These are phyloP conservation scores for Agrotis exclamationis DNA, from an alignment of 2,888 invertebrate genomes.

Conservation along the genomic window DNA sequence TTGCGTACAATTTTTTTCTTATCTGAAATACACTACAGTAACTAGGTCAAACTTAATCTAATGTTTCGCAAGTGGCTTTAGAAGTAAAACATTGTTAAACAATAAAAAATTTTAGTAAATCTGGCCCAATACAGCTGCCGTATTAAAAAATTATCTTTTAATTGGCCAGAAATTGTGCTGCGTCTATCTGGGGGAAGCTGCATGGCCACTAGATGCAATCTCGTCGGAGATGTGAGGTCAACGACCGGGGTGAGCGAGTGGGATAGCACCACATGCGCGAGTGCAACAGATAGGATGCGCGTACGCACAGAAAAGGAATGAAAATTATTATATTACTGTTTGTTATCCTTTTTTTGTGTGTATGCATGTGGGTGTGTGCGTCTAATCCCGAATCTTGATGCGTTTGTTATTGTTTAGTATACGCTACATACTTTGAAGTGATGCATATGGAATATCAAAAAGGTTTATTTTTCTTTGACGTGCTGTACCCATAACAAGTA, in stretches of 20 bases:
- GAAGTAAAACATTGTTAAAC: conserved; percentile 52
- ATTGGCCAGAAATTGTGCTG: conserved; percentile 87
- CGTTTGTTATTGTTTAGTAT: conserved; percentile 79
- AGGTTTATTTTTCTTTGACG: conserved; percentile 66
- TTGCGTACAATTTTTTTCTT: conserved; percentile 82
- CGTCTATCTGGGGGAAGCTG: conserved; percentile 89
- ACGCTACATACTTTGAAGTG: conserved; percentile 69
- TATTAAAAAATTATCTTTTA: conserved; percentile 81
- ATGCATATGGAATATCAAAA: conserved; percentile 77
- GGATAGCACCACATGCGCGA: conserved; percentile 78
- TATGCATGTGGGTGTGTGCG: conserved; percentile 73
- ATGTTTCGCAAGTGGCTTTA: conserved; percentile 74
- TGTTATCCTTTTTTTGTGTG: conserved; percentile 82
- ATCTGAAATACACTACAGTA: conserved; percentile 74
- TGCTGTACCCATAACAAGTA: conserved; percentile 58
- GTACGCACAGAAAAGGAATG: conserved; percentile 90
- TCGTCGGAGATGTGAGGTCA: conserved; percentile 89
- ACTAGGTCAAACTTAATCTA: conserved; percentile 83
- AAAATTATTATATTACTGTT: conserved; percentile 89
- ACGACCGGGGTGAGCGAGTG: conserved; percentile 81
- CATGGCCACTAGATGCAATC: conserved; percentile 90
- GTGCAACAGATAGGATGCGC: conserved; percentile 84
- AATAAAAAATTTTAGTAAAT: conserved; percentile 40
- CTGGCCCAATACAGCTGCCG: conserved; percentile 55
- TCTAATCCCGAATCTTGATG: conserved; percentile 79